Evolutionary conservation across 2,113 vertebrate species (phyloP), one percentile per base, ranked within the genome.

Genomic region (Rhinogobius similis): DNA sequence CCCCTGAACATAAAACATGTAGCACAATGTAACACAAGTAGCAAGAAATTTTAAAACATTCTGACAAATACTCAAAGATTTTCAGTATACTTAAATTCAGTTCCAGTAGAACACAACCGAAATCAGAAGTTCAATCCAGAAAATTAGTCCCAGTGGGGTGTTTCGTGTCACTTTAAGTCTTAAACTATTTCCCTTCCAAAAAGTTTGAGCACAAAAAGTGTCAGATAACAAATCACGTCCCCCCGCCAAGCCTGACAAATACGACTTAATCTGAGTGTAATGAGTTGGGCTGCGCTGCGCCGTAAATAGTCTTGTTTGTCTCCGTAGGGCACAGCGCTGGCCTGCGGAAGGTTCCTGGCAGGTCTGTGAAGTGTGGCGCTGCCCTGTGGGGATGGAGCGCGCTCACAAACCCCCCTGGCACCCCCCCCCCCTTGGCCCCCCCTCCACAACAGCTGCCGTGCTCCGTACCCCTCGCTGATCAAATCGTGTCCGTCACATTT

Each of bases 401-500:
- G 21, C 48, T 20, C 66, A 62, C 21, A 58, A 63, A 61, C 3
- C 36, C 53, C 27, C 64, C 53, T 23, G 20, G 20, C 48, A 50
- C 50, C 59, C 36, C 62, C 59, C 79, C 73, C 84, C 82, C 81
- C 79, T 85, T 82, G 77, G 86, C 80, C 82, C 76, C 86, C 93
- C 90, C 86, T 93, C 90, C 90, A 89, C 95, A 94, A 96, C 96
- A 98, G 96, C 97, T 98, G 97, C 95, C 95, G 89, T 90, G 95
- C 93, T 95, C 93, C 93, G 91, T 94, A 95, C 95, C 93, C 68
- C 83, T 91, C 87, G 93, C 96, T 96, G 95, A 95, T 96, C 95
- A 92, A 93, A 95, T 95, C 95, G 96, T 98, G 97, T 98, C 96
- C 98, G 92, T 97, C 97, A 96, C 97, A 94, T 96, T 96, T 98